Base-by-base conservation (phyloP, 2,888 invertebrate species). In the Apomyelois bistriatella region DNA sequence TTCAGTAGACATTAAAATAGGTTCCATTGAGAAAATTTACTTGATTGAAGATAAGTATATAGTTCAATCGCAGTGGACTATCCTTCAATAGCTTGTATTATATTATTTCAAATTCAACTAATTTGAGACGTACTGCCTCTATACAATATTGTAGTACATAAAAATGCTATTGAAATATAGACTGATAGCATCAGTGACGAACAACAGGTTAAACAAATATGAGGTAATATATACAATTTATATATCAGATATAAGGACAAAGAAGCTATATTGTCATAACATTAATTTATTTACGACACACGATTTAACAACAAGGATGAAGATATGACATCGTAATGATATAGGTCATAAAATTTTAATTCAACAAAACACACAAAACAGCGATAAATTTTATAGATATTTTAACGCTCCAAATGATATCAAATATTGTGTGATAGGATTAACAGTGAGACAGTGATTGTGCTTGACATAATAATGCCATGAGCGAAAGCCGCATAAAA, bases 231-330 rank as follows among this genome's bases (percentile, higher is more conserved):
- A 79, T 79, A 78, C 74, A 79, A 64, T 67, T 67, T 64, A 66
- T 66, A 72, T 67, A 5, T 22, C 22, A 22, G 22, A 65, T 72
- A 69, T 66, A 64, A 22, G 64, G 68, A 66, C 62, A 67, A 65
- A 78, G 72, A 78, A 85, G 82, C 82, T 81, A 87, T 87, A 88
- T 88, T 87, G 86, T 88, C 88, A 76, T 82, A 85, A 85, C 80
- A 85, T 82, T 80, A 64, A 78, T 70, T 76, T 75, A 68, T 78
- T 66, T 67, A 82, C 74, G 75, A 78, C 77, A 82, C 81, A 83
- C 79, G 77, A 79, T 68, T 74, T 81, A 84, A 86, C 79, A 79
- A 79, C 83, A 77, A 83, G 79, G 71, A 82, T 84, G 85, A 80
- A 77, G 83, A 85, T 86, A 86, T 88, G 86, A 84, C 67, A 76